Evolutionary conservation across 2,797 vertebrate species (phyloP), one percentile per base, ranked within the genome.

Genomic region (Champsocephalus gunnari): DNA sequence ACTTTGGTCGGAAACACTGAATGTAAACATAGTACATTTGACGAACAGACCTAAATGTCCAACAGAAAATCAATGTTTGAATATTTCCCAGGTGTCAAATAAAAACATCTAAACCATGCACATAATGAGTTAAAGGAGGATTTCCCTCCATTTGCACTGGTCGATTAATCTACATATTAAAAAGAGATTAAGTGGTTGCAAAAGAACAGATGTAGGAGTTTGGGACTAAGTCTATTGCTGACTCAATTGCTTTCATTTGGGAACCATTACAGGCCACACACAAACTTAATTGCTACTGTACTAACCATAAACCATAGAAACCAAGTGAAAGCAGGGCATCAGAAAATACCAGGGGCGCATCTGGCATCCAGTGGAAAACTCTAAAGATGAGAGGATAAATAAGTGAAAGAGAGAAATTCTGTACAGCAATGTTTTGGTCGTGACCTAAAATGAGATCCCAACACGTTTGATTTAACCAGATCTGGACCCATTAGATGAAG

Each of bases 201-300:
- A 74, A 73, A 60, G 17, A 65, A 53, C 43, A 57, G 13, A 43
- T 66, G 7, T 32, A 19, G 66, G 43, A 59, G 44, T 50, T 49
- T 54, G 2, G 5, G 17, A 67, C 21, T 73, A 32, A 10, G 24
- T 65, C 28, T 75, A 68, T 48, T 71, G 54, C 72, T 60, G 64
- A 79, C 61, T 80, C 51, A 63, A 60, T 56, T 49, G 3, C 57
- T 70, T 67, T 55, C 76, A 83, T 89, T 88, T 90, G 59, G 76
- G 51, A 90, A 83, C 75, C 32, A 80, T 90, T 90, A 80, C 0
- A 58, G 81, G 55, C 81, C 85, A 82, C 83, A 87, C 77, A 83
- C 79, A 85, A 81, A 73, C 75, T 50, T 44, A 79, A 85, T 81
- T 83, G 81, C 59, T 73, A 66, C 19, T 19, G 19, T 19, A 19